phyloP scores from a whole-genome alignment of 2,113 vertebrate genomes.

The Paraplagusia blochii region DNA sequence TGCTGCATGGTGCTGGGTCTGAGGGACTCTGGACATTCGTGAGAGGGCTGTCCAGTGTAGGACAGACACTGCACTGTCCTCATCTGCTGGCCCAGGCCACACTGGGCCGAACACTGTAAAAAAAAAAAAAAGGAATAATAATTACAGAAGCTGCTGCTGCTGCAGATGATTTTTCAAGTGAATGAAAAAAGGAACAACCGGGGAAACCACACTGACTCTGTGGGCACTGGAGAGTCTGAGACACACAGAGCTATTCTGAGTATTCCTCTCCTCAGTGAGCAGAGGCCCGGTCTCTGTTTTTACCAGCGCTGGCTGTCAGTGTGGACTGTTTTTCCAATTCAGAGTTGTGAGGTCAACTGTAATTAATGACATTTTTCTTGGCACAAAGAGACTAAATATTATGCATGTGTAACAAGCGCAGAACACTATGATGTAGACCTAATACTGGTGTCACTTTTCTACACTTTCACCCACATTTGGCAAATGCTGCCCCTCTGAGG shows the following conservation, averaged over 20 bases:
- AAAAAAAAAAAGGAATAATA: background rate
- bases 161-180: too few relatives aligned
- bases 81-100: conserved; percentile 95
- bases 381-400: too few relatives aligned
- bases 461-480: too few relatives aligned
- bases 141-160: background rate
- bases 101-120: conserved; percentile 92
- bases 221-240: background rate
- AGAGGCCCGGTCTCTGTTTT: background rate
- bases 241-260: background rate
- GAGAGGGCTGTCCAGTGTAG: conserved; percentile 91
- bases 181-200: too few relatives aligned
- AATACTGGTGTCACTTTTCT: too few relatives aligned
- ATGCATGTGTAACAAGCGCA: too few relatives aligned
- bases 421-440: too few relatives aligned
- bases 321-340: background rate
- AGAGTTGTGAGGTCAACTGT: background rate
- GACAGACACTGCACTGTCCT: conserved; percentile 94
- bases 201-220: too few relatives aligned
- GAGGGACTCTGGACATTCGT: conserved; percentile 84
- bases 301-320: background rate
- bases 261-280: background rate
- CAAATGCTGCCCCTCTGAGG: too few relatives aligned
- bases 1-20: conserved; percentile 91
- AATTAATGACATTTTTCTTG: background rate